Evolutionary conservation across 2,113 vertebrate genomes (phyloP).

Genomic region (Lycocorax pyrrhopterus): DNA sequence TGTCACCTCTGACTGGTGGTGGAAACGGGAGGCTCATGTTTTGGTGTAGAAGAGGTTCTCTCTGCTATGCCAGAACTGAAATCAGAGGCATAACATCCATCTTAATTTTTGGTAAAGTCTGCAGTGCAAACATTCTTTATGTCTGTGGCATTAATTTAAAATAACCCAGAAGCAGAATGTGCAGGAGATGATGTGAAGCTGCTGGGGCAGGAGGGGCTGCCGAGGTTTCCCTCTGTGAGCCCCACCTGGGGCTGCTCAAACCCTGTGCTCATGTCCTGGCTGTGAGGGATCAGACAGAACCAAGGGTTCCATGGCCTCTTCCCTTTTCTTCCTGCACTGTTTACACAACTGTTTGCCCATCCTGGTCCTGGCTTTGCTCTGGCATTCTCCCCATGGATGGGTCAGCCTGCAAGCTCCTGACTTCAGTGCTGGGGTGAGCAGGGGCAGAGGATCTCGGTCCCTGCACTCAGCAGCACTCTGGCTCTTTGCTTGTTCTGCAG

Average conservation of each 20-base stretch:
- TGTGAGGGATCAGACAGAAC: neutral
- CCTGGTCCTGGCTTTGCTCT: neutral
- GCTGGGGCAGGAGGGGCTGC: neutral
- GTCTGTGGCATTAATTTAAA: neutral
- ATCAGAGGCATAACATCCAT: neutral
- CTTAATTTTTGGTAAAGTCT: neutral
- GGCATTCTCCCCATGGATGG: neutral
- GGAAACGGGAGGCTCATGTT: neutral
- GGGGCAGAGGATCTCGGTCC: neutral
- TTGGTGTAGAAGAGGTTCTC: neutral
- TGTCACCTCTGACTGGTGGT: neutral
- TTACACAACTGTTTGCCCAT: neutral
- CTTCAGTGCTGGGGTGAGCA: neutral
- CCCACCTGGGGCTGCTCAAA: neutral
- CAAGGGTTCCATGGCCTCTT: neutral
- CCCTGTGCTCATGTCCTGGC: rapidly evolving
- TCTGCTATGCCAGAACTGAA: neutral
- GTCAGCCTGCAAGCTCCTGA: neutral
- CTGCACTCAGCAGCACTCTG: neutral
- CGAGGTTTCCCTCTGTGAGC: neutral
- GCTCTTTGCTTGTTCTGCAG: neutral
- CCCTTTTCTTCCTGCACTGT: neutral
- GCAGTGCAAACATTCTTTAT: neutral
- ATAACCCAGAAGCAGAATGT: neutral
- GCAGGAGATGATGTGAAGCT: neutral